Evolutionary conservation across 2,113 vertebrate species (phyloP).

Genomic region (Mungos mungo): DNA sequence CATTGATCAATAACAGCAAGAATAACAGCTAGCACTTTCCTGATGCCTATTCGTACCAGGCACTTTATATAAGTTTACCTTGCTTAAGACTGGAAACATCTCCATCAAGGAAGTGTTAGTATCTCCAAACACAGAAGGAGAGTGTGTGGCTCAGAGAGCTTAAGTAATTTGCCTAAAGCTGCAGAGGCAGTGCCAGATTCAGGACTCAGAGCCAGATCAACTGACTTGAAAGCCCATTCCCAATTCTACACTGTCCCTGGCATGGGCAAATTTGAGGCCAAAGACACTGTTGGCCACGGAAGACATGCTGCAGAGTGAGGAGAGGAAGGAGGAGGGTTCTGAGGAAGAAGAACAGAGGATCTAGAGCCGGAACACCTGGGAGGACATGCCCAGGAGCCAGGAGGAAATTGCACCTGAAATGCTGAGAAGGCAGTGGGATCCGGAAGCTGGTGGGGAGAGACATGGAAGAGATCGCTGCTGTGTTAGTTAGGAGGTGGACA

Average conservation of each 20-base stretch:
- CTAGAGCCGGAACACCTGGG: fast-evolving
- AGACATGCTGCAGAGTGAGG: neutral
- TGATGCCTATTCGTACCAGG: neutral
- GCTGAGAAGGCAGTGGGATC: neutral
- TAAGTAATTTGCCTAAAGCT: neutral
- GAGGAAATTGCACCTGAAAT: neutral
- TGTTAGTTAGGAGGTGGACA: neutral
- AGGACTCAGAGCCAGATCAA: neutral
- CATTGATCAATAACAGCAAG: neutral
- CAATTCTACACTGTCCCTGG: neutral
- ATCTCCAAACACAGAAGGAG: neutral
- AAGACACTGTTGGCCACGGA: neutral
- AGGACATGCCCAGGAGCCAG: neutral
- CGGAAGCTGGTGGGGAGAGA: neutral
- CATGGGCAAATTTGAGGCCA: neutral
- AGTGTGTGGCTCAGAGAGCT: neutral
- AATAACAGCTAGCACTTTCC: neutral
- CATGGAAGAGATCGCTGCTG: neutral
- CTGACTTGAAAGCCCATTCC: neutral
- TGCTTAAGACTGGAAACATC: neutral
- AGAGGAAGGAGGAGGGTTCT: neutral
- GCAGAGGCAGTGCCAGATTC: neutral
- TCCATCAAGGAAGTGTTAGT: neutral
- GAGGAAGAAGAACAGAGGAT: neutral
- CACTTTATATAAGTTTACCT: neutral